A percentile compares a stretch with the other conserved stretches of the same genome.
These are phyloP conservation scores for Charina bottae DNA, from an alignment of 2,113 vertebrate genomes.

Conservation along the genomic window DNA sequence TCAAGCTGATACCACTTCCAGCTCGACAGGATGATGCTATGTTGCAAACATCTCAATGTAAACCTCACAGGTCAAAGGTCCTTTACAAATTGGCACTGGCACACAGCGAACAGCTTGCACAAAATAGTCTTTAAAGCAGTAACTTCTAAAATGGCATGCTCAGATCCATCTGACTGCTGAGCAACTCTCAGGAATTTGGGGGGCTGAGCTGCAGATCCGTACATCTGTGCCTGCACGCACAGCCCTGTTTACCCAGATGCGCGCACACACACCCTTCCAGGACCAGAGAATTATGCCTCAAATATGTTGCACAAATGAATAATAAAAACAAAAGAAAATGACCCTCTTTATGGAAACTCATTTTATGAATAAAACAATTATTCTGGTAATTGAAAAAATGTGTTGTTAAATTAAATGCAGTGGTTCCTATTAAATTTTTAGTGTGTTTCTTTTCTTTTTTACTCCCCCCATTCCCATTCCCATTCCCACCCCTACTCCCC, in stretches of 20 bases:
- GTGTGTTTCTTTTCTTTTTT: slow-evolving; percentile 73
- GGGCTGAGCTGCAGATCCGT: accelerated
- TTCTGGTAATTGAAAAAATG: slow-evolving; percentile 89
- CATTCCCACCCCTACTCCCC: slow-evolving; percentile 11
- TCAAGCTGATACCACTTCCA: not conserved
- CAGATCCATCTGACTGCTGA: not conserved
- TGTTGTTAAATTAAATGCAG: slow-evolving; percentile 88
- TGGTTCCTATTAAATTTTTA: slow-evolving; percentile 88
- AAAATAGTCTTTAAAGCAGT: not conserved
- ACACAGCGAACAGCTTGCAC: slow-evolving; percentile 2
- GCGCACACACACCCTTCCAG: slow-evolving; percentile 14
- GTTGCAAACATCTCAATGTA: not conserved
- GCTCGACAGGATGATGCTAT: not conserved
- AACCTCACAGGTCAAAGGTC: not conserved
- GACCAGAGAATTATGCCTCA: slow-evolving; percentile 46
- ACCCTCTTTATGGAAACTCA: slow-evolving; percentile 82
- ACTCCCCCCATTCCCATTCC: not conserved
- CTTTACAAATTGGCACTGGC: not conserved
- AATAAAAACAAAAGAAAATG: slow-evolving; percentile 84
- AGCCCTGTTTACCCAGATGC: slow-evolving; percentile 45
- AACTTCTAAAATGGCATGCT: not conserved
- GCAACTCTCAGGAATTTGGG: not conserved
- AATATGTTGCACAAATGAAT: slow-evolving; percentile 79
- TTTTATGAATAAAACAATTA: slow-evolving; percentile 89
- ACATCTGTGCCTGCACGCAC: not conserved